These are phyloP conservation scores for Drosophila prolongata DNA, from an alignment of 2,888 invertebrate species.

Conservation along the genomic window DNA sequence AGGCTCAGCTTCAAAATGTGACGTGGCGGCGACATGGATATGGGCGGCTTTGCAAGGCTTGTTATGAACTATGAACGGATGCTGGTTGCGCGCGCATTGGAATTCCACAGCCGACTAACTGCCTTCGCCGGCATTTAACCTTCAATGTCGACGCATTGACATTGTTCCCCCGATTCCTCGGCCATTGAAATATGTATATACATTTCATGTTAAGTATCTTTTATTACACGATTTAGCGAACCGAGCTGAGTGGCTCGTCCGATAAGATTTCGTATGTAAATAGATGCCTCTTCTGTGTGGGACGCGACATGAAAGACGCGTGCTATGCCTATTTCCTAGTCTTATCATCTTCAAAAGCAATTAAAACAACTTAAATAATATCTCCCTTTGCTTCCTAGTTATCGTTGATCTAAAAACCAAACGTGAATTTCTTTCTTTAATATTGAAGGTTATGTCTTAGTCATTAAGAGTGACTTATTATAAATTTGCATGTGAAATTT, in stretches of 20 bases:
- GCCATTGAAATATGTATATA: not conserved
- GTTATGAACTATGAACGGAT: constrained; percentile 15
- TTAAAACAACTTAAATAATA: not conserved
- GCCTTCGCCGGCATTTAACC: constrained; percentile 55
- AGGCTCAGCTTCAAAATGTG: constrained; percentile 74
- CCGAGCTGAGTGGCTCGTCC: constrained; percentile 22
- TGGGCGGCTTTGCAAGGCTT: not conserved
- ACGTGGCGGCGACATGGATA: constrained; percentile 45
- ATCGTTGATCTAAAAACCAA: not conserved
- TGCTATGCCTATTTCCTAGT: not conserved
- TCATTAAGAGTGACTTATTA: not conserved
- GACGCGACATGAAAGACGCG: constrained; percentile 5
- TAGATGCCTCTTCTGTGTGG: constrained; percentile 18
- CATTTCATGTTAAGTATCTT: constrained; percentile 3
- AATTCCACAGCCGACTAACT: constrained; percentile 44
- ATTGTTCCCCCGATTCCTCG: constrained; percentile 19
- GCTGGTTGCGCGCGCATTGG: constrained; percentile 65
- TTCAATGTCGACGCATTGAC: constrained; percentile 64
- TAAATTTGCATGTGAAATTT: not conserved
- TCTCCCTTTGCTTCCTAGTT: not conserved
- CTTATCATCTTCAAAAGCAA: not conserved
- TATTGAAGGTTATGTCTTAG: not conserved
- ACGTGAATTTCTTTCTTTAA: not conserved
- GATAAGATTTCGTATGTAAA: constrained; percentile 52
- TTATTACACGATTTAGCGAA: constrained; percentile 35